phyloP scores from a whole-genome alignment of 1,140 invertebrate species.

The Macrobrachium nipponense region DNA sequence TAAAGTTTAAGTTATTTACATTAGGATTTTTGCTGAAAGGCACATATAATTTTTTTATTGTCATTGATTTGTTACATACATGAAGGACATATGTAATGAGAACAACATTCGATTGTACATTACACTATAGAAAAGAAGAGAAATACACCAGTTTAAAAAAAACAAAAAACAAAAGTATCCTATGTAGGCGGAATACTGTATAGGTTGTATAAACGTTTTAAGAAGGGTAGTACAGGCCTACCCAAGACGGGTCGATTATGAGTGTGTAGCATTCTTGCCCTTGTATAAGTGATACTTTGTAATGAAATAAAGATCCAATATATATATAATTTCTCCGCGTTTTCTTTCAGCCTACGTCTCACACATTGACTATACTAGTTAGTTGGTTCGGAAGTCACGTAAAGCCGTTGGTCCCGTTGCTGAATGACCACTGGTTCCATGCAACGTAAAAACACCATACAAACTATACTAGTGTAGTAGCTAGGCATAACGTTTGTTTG shows the following conservation, averaged over 20 bases:
- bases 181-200: slow-evolving; percentile 37
- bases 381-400: no score
- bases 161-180: slow-evolving; percentile 36
- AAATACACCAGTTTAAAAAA: not conserved
- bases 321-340: slow-evolving; percentile 24
- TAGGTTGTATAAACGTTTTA: slow-evolving; percentile 45
- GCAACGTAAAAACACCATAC: no score
- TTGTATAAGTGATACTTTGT: slow-evolving; percentile 61
- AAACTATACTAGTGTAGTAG: no score
- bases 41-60: no score
- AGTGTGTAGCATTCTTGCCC: slow-evolving; percentile 59
- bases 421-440: no score
- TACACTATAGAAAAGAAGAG: slow-evolving; percentile 6
- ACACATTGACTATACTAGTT: not conserved
- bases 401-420: no score
- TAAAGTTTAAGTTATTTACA: no score
- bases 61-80: no score
- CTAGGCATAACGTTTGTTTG: no score
- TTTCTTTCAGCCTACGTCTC: not conserved
- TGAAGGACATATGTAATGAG: no score
- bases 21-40: no score
- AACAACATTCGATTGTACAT: not conserved
- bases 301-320: slow-evolving; percentile 63
- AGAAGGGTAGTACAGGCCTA: slow-evolving; percentile 13
- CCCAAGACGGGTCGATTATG: slow-evolving; percentile 53